Evolutionary conservation across 2,113 vertebrate species (phyloP), one percentile per base, ranked within the genome.

Genomic region (Eupsittula cactorum): DNA sequence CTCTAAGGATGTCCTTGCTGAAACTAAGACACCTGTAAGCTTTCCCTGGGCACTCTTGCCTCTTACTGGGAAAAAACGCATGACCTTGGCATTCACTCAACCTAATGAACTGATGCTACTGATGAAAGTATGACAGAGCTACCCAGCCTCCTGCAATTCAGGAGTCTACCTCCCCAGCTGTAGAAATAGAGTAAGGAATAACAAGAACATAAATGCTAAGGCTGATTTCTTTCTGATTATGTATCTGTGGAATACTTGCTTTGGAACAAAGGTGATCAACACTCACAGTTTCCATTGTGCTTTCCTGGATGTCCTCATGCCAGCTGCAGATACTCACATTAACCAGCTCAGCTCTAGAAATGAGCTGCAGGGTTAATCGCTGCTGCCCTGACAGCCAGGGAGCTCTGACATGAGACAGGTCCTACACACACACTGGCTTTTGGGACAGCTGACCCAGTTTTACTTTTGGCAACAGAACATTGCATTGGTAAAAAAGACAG

Each of bases 1-100:
- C 93, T 92, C 95, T 13, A 89, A 82, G 90, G 87, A 92, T 50
- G 95, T 63, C 95, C 89, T 96, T 93, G 86, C 91, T 95, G 93
- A 75, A 96, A 91, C 44, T 78, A 65, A 95, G 86, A 71, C 95
- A 95, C 92, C 93, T 95, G 92, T 89, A 87, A 91, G 70, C 77
- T 41, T 95, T 96, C 91, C 96, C 92, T 94, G 74, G 88, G 89
- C 81, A 57, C 83, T 84, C 74, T 17, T 60, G 86, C 35, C 71
- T 94, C 46, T 92, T 59, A 44, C 2, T 70, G 83, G 90, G 78
- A 70, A 92, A 96, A 74, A 82, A 31, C 74, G 52, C 71, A 47
- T 16, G 47, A 82, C 86, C 80, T 69, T 86, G 83, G 96, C 86
- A 82, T 84, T 71, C 37, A n/a, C 8, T 96, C 80, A 33, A 41